Percentiles rank a stretch among this genome's conserved stretches.
Evolutionary conservation across 2,113 vertebrate species (phyloP).

Genomic region (Upupa epops): DNA sequence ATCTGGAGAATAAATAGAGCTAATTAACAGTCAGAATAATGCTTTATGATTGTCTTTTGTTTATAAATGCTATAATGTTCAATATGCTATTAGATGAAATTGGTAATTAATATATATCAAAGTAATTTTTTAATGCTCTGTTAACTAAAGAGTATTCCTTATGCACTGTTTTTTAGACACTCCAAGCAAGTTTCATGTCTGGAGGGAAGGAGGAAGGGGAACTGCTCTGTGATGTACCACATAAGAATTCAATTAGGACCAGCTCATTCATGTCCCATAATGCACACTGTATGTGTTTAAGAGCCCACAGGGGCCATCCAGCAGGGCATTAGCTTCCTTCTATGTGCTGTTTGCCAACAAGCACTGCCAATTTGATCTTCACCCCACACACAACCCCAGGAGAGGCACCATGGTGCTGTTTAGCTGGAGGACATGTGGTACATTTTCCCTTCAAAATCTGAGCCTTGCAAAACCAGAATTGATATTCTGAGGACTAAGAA

Average conservation of each 20-base stretch:
- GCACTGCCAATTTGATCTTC: background rate
- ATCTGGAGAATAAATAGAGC: slow-evolving; percentile 78
- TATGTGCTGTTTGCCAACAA: rapidly evolving
- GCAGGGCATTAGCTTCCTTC: rapidly evolving
- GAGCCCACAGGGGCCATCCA: rapidly evolving
- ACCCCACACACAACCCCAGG: rapidly evolving
- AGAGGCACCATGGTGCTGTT: rapidly evolving
- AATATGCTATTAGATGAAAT: slow-evolving; percentile 56
- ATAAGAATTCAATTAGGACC: background rate
- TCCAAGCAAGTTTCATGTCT: background rate
- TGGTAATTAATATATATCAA: slow-evolving; percentile 69
- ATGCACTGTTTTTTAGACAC: background rate
- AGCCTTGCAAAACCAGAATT: background rate
- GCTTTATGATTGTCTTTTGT: slow-evolving; percentile 75
- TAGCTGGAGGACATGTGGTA: rapidly evolving
- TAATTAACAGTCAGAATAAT: slow-evolving; percentile 77
- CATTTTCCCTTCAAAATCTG: background rate
- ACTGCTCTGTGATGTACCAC: background rate
- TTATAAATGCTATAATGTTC: slow-evolving; percentile 69
- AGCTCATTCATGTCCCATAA: background rate
- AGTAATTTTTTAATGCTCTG: slow-evolving; percentile 48
- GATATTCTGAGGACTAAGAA: rapidly evolving
- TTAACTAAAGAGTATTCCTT: slow-evolving; percentile 3
- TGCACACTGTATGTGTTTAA: background rate
- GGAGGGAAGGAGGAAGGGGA: background rate